Percentiles rank a stretch among this genome's conserved stretches.
Conservation (phyloP, 2,113 vertebrate genomes). For the Ageneiosus marmoratus region DNA sequence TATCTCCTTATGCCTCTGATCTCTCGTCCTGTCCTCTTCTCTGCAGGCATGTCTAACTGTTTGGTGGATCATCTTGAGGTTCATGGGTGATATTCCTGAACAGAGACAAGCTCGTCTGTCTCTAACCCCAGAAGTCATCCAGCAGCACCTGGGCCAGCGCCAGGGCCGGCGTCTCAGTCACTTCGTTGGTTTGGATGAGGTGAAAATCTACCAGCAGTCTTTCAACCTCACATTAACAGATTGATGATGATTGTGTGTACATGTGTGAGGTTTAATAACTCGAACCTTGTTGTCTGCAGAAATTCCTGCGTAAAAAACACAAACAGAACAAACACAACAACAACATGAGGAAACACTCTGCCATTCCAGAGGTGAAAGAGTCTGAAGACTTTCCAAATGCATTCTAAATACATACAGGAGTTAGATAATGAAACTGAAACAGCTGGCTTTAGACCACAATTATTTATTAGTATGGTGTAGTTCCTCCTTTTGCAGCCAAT, state of each 20-base stretch:
- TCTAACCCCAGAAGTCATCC: conserved; percentile 39
- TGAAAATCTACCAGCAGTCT: conserved; percentile 37
- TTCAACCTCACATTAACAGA: neutral
- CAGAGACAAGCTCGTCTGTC: conserved; percentile 62
- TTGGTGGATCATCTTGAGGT: conserved; percentile 87
- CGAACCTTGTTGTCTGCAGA: conserved; percentile 51
- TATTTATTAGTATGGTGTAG: too few species aligned
- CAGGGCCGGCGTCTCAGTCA: conserved; percentile 67
- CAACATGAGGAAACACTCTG: conserved; percentile 61
- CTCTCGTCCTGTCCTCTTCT: neutral
- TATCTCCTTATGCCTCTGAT: neutral
- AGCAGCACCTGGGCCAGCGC: conserved; percentile 30
- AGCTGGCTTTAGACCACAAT: too few species aligned
- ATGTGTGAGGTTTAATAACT: neutral
- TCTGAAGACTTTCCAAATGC: too few species aligned
- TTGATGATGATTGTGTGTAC: neutral
- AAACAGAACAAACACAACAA: conserved; percentile 60
- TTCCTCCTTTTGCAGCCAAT: too few species aligned
- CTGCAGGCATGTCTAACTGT: conserved; percentile 81
- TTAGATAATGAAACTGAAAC: too few species aligned
- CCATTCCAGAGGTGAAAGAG: conserved; percentile 67
- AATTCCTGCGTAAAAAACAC: conserved; percentile 68
- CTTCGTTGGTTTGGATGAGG: conserved; percentile 75
- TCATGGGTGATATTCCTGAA: conserved; percentile 92
- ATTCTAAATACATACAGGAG: too few species aligned